Evolutionary conservation across 2,888 invertebrate species (phyloP).

Genomic region (Idaea biselata): DNA sequence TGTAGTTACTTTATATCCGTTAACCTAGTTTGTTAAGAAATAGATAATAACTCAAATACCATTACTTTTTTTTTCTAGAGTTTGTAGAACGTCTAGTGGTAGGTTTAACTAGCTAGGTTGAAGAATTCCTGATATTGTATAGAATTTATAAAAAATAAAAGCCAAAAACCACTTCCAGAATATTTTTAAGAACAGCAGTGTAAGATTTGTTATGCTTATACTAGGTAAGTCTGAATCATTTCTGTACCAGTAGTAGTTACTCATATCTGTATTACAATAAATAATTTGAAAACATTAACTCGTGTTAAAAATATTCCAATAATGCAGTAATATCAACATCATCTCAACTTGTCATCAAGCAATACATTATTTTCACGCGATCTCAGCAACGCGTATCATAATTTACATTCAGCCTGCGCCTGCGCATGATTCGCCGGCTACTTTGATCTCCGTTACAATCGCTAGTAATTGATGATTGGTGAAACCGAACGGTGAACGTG

Average conservation of each 20-base stretch:
- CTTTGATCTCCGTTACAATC: conserved; percentile 78
- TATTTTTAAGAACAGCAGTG: too few relatives aligned
- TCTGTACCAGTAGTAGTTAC: too few relatives aligned
- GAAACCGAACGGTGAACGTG: conserved; percentile 49
- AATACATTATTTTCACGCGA: conserved; percentile 43
- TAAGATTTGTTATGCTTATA: too few relatives aligned
- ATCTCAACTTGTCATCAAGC: conserved; percentile 31
- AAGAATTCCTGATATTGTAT: too few relatives aligned
- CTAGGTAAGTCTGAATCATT: too few relatives aligned
- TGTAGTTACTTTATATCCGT: conserved; percentile 46
- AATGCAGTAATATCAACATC: conserved; percentile 21
- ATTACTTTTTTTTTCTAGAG: too few relatives aligned
- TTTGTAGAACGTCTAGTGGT: not conserved
- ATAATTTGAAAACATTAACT: not conserved
- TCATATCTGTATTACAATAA: not conserved
- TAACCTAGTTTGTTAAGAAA: conserved; percentile 53
- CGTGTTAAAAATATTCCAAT: conserved; percentile 10
- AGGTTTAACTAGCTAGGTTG: not conserved
- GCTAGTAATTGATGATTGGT: conserved; percentile 72
- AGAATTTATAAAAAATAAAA: too few relatives aligned
- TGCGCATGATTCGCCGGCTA: conserved; percentile 58
- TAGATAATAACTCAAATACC: conserved; percentile 20
- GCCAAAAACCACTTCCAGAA: too few relatives aligned
- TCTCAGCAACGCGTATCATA: conserved; percentile 52
- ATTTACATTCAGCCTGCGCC: conserved; percentile 62